Evolutionary conservation across 2,888 invertebrate genomes (phyloP), one percentile per base, ranked within the genome.

Genomic region (Amiota minor): DNA sequence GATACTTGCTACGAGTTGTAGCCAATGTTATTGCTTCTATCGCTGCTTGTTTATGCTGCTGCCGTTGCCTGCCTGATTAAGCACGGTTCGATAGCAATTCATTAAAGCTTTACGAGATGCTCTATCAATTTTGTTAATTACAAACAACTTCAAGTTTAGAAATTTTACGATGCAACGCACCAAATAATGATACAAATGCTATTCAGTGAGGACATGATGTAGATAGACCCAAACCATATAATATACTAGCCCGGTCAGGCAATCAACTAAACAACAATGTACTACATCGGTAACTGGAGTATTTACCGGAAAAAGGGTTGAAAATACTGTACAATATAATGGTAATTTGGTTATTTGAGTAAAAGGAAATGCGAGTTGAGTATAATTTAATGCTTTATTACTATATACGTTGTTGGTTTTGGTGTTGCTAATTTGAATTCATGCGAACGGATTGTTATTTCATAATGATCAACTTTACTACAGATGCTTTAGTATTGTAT

Each of bases 81-180:
- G 67, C 53, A 68, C n/a, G 67, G 50, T 68, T 68, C 67, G 67
- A 68, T 53, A 53, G 67, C 67, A 68, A 68, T 68, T 68, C 67
- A 68, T 68, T 68, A 68, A 68, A 68, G 67, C 67, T 68, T 53
- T 68, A 68, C 67, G 67, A 68, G 67, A 23, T 68, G 50, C 67
- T 68, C 67, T 23, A 68, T 68, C 67, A 68, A 68, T 68, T 68
- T 68, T 68, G 67, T 68, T 68, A 68, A 68, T 68, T 68, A 50
- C 67, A 68, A 68, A 68, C 67, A 53, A 68, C 50, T 68, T 47
- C 14, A 68, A 68, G 67, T 68, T 20, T 68, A 68, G n/a, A 68
- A 68, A 53, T 53, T 68, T 68, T 68, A 23, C 53, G 14, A 35
- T 67, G 65, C 49, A 67, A 47, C 45, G 16, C 47, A 45, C 35